Base-by-base conservation (phyloP, 1,140 invertebrate genomes). In the Rhagoletis zephyria region DNA sequence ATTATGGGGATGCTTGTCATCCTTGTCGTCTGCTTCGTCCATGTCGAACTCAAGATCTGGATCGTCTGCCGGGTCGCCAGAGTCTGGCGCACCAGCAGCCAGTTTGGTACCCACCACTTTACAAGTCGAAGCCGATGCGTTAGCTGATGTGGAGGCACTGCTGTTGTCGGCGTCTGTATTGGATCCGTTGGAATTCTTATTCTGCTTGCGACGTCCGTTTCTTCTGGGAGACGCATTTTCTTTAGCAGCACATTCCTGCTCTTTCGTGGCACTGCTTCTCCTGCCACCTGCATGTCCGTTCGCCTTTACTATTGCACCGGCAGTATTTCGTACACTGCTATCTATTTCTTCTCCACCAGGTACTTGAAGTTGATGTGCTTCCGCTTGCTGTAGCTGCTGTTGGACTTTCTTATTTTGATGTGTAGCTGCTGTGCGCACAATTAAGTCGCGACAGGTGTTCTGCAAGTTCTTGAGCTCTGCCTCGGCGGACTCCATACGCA, bases 401-500 rank as follows among this genome's bases (percentile, higher is more conserved):
- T 87, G 87, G 81, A 89, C 89, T 63, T 90, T 90, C 86, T 91
- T 91, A 86, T 90, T 90, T 85, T 92, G 90, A 65, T 92, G 91
- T 48, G 94, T 94, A 19, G 94, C 94, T 1, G 95, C 95, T 19
- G 96, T 96, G 88, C 95, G 94, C n/a, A 96, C 94, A 89, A 96
- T 95, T 14, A 96, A 93, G 56, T 96, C 95, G 2, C 96, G 94
- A 89, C 97, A 97, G n/a, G 96, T 96, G 87, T 95, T 95, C 92
- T 97, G 96, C 30, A 97, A 93, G 40, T 94, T 94, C 88, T 95
- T 95, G 45, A 98, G 94, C 93, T 97, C 96, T 85, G 95, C 95
- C 91, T 97, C 96, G n/a, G 96, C 96, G 88, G 96, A 95, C 88
- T 96, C 95, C 93, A 97, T 95, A 88, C 95, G 95, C 94, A 96